Evolutionary conservation across 2,888 invertebrate species (phyloP), one percentile per base, ranked within the genome.

Genomic region (Odontothrips loti): DNA sequence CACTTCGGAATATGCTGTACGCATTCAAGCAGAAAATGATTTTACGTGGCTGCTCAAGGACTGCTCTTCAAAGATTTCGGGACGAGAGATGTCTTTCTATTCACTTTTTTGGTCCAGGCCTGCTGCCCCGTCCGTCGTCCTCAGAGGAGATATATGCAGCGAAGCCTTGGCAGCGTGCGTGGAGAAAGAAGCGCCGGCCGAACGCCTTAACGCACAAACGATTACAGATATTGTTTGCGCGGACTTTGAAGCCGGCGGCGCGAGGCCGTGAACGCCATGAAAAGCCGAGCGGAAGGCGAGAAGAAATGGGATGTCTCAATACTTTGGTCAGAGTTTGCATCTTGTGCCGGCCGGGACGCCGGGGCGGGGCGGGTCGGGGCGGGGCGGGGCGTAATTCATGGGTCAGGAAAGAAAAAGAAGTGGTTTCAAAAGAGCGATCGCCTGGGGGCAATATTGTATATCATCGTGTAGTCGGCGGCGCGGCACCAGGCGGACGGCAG

Each of bases 211-310:
- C 68, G 68, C 68, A n/a, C 68, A 68, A 68, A 68, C 68, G 68
- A 68, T 68, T 68, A 68, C 23, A 23, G 68, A 68, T 68, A 68
- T 68, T 68, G 68, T 68, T 68, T 68, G 68, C 68, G 68, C 9
- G 68, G 68, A 68, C 68, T 68, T 68, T 68, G 68, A 68, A 58
- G 58, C 58, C 12, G 58, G 58, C 6, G 15, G 58, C 17, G 51
- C 6, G 51, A 51, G 51, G 51, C 15, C 51, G 51, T 6, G 51
- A 51, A 10, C 51, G 20, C 15, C 12, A 20, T 17, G 15, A 51
- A 20, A n/a, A 51, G 51, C 12, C 51, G 15, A 20, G 51, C 51
- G 20, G 51, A 51, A 20, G 51, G 51, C 51, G 63, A 68, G 3
- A 68, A 68, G 23, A 11, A 68, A 68, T 68, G 23, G 68, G 68